A percentile compares a stretch with the other conserved stretches of the same genome.
phyloP scores from a whole-genome alignment of 2,888 invertebrate genomes.

The Torymus auratus region DNA sequence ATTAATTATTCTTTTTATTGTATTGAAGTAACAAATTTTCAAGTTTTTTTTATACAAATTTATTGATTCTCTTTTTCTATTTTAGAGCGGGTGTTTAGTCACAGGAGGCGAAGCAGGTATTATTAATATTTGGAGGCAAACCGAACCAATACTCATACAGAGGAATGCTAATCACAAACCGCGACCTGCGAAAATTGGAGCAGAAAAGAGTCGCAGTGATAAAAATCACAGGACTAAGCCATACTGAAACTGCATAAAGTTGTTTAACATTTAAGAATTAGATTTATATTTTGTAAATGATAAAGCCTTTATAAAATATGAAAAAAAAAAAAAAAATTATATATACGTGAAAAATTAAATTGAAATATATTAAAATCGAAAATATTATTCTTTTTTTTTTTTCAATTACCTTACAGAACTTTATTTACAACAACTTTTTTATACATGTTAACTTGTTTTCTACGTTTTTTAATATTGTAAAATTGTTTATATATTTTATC shows the following conservation, averaged over 20 bases:
- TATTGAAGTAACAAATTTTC: conserved; percentile 22
- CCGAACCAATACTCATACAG: conserved; percentile 60
- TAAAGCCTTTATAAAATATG: conserved; percentile 41
- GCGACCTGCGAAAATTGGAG: conserved; percentile 65
- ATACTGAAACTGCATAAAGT: conserved; percentile 64
- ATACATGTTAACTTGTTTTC: too few species aligned
- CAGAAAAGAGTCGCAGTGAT: conserved; percentile 67
- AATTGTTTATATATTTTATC: not conserved
- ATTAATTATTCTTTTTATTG: conserved; percentile 28
- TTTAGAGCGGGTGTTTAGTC: conserved; percentile 81
- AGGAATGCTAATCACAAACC: conserved; percentile 62
- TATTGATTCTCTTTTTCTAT: conserved; percentile 50
- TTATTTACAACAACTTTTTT: too few species aligned
- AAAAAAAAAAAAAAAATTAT: conserved; percentile 26
- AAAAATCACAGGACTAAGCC: conserved; percentile 71
- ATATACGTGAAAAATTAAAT: conserved; percentile 38
- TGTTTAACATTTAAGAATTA: conserved; percentile 46
- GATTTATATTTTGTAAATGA: conserved; percentile 56
- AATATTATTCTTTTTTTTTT: too few species aligned
- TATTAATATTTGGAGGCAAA: conserved; percentile 81
- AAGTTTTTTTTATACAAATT: conserved; percentile 45
- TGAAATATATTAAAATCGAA: conserved; percentile 12
- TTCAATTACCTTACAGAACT: too few species aligned
- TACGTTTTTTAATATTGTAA: not conserved
- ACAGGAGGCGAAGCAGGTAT: conserved; percentile 87